Conservation (phyloP, 1,140 invertebrate species). For the Whitmania pigra region DNA sequence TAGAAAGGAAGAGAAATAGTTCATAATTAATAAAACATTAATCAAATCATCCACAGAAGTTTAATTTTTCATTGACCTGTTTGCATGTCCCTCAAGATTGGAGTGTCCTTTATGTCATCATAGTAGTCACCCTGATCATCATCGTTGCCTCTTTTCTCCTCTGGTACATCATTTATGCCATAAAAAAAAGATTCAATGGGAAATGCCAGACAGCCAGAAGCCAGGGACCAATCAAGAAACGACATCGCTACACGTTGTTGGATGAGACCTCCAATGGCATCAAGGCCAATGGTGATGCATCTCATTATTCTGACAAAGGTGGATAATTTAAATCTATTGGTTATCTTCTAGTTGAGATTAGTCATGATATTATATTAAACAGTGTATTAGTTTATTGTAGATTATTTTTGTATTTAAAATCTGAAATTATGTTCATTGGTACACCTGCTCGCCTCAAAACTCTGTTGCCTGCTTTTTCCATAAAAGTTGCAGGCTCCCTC, state of each 20-base stretch:
- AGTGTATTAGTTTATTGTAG: no score
- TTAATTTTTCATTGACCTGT: not conserved
- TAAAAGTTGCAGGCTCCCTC: no score
- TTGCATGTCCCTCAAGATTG: conserved; percentile 52
- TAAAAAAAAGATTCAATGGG: conserved; percentile 35
- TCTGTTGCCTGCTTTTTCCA: no score
- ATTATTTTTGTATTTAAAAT: no score
- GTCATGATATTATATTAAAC: no score
- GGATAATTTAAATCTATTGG: no score
- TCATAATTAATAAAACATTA: not conserved
- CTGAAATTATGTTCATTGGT: no score
- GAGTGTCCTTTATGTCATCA: conserved; percentile 73
- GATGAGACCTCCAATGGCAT: not conserved
- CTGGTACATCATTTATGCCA: conserved; percentile 59
- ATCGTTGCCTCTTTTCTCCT: conserved; percentile 52
- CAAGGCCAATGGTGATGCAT: not conserved
- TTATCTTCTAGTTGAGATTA: no score
- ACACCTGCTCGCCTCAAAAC: no score
- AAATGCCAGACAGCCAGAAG: not conserved
- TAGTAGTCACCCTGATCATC: conserved; percentile 55
- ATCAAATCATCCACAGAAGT: no score
- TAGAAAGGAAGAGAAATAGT: not conserved
- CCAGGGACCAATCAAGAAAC: not conserved
- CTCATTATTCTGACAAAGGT: not conserved
- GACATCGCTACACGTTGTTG: not conserved